Evolutionary conservation across 2,797 vertebrate genomes (phyloP), one percentile per base, ranked within the genome.

Genomic region (Hybognathus amarus): DNA sequence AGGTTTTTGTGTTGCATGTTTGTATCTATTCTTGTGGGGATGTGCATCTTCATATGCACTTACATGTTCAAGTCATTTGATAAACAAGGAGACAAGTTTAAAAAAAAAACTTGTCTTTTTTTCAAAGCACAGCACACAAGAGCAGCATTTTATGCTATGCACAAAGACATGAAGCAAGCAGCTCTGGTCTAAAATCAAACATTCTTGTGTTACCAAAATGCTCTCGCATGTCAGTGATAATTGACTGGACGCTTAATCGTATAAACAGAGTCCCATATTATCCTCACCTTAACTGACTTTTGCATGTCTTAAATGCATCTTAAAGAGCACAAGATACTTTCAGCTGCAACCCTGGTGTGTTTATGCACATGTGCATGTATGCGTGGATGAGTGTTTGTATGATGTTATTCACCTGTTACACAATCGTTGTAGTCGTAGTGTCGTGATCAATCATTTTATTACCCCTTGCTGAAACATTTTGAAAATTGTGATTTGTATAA

Each of bases 401-500:
- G 83, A 83, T 82, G 81, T 87, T 85, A 88, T 86, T 86, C 84
- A 86, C 70, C 64, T 54, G 38, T 85, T 69, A 69, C 59, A 67
- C 74, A 83, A 70, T 56, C 30, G 24, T 13, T 78, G 59, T 82
- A 83, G 42, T 80, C 74, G 18, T 75, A 75, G 47, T 71, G 84
- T 82, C 20, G 70, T 87, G 68, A 47, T 70, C n/a, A 66, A 45
- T 77, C 47, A 24, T 85, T 84, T 63, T 68, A 81, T 70, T 77
- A 22, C 33, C 70, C 42, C 71, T 83, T 82, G 56, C 69, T 93
- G 92, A 85, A 93, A 91, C 91, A 89, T 93, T 94, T 94, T 94
- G 91, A 92, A 94, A 92, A 89, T 89, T 93, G 92, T 94, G 91
- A 93, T 95, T 95, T 95, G 92, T 95, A 95, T 89, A 90, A 90